Conservation (phyloP, 2,113 vertebrate genomes). For the Cairina moschata region DNA sequence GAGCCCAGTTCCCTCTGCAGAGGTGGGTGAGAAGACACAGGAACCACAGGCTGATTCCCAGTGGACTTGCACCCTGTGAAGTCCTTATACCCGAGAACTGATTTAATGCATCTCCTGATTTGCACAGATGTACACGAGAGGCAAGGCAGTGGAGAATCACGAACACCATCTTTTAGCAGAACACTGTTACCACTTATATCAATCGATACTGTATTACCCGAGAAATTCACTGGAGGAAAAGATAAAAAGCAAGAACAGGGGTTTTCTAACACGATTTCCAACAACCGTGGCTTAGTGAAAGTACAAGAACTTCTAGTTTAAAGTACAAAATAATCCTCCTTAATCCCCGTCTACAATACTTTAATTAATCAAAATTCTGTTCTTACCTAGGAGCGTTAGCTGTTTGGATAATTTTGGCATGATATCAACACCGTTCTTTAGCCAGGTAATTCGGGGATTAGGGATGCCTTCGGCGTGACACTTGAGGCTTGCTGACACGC, state of each 20-base stretch:
- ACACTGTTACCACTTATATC: neutral
- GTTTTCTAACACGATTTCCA: neutral
- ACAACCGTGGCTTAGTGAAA: neutral
- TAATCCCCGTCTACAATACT: neutral
- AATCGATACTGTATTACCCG: neutral
- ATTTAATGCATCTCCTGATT: neutral
- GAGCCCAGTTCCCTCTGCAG: neutral
- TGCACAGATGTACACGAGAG: neutral
- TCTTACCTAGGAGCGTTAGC: constrained; percentile 88
- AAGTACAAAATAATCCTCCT: constrained; percentile 16
- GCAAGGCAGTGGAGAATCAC: neutral
- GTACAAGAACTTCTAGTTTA: neutral
- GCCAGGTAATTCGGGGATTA: constrained; percentile 90
- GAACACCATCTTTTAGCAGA: neutral
- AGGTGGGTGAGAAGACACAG: neutral
- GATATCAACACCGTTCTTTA: constrained; percentile 94
- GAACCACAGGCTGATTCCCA: neutral
- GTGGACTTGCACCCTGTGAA: neutral
- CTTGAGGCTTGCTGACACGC: constrained; percentile 87
- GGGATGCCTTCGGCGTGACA: constrained; percentile 96
- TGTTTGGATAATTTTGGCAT: constrained; percentile 88
- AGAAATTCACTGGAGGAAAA: neutral
- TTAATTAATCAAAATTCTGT: neutral
- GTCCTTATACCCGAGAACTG: neutral
- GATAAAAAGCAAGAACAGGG: neutral